Base-by-base conservation (phyloP, 2,113 vertebrate species). In the Cebidichthys violaceus region DNA sequence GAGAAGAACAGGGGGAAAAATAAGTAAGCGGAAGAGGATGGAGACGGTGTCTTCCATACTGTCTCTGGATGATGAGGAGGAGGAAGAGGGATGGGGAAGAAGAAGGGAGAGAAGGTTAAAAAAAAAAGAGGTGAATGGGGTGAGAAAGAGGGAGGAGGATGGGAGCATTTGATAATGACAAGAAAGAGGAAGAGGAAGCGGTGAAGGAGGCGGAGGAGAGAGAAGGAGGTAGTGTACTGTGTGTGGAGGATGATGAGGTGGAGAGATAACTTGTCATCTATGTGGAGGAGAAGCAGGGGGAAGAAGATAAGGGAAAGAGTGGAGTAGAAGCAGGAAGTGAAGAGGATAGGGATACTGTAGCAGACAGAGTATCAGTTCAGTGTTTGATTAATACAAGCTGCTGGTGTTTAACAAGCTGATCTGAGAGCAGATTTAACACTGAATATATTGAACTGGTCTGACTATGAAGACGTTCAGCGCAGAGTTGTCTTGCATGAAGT, bases 11-110 rank as follows among this genome's bases (percentile, higher is more conserved):
- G 20, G 8, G 70, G 24, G 20, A 47, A 27, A 57, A 61, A 67
- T 41, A 54, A 76, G 69, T 54, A 52, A 72, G 66, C 29, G 69
- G 60, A 71, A 29, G 59, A 66, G 22, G 50, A 39, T 50, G 29
- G 50, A 75, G 27, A 43, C 18, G 31, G 17, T 60, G 70, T 55
- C 45, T 57, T 39, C 45, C 17, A 47, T 39, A 39, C 74, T 39
- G 52, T 67, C 50, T 81, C 2, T 18, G 45, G 45, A 22, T 20
- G 72, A 68, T 31, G 62, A 80, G 4, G 27, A 66, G 65, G 52
- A 59, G 11, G 35, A 31, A 6, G 64, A 61, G 61, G 61, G 31
- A n/a, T 29, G 17, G 39, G 39, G 17, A 22, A 20, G 62, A 18
- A 29, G 62, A 22, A 55, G 33, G 67, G 43, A 17, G 54, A 68